Percentiles rank a stretch among this genome's conserved stretches.
Evolutionary conservation across 2,113 vertebrate species (phyloP).

Genomic region (Nyctereutes procyonoides): DNA sequence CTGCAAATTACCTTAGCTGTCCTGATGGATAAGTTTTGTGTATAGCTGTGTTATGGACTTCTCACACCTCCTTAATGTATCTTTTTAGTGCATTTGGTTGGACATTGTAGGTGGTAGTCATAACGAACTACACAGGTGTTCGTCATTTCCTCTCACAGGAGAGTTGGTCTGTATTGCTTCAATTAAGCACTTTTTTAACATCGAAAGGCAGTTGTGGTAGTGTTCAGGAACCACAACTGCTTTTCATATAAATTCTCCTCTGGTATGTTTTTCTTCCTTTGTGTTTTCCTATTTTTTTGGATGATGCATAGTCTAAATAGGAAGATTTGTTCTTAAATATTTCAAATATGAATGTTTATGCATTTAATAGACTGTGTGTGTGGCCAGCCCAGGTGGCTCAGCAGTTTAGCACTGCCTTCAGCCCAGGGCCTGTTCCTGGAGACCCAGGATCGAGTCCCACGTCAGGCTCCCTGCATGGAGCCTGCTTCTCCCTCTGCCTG

Average conservation of each 20-base stretch:
- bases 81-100: not conserved
- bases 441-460: too few relatives aligned
- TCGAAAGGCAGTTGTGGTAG: not conserved
- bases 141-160: not conserved
- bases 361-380: not conserved
- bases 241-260: not conserved
- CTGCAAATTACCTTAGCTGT: not conserved
- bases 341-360: not conserved
- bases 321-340: conserved; percentile 2
- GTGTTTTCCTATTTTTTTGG: not conserved
- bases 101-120: not conserved
- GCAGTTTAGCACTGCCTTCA: too few relatives aligned
- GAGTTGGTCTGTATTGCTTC: not conserved
- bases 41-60: not conserved
- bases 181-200: not conserved
- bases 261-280: not conserved
- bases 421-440: too few relatives aligned
- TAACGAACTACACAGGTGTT: not conserved
- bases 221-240: not conserved
- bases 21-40: not conserved
- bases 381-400: too few relatives aligned
- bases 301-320: not conserved
- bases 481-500: too few relatives aligned
- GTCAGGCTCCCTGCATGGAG: too few relatives aligned
- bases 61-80: not conserved